These are phyloP conservation scores for Porites lutea DNA, from an alignment of 64 coral and sea anemone species.

Conservation along the genomic window DNA sequence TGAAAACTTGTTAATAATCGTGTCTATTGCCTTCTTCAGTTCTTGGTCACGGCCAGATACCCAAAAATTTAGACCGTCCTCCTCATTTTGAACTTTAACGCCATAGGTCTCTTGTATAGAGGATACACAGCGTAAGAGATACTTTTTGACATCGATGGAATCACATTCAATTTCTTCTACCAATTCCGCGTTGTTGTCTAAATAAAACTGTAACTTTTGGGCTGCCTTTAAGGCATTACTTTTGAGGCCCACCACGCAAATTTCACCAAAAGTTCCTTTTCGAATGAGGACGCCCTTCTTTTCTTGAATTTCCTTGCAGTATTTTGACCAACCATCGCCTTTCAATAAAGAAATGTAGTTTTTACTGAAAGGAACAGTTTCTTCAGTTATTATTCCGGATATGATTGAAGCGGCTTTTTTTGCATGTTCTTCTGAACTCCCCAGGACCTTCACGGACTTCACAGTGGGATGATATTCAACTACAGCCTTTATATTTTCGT, in stretches of 20 bases:
- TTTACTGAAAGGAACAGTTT: constrained; percentile 34
- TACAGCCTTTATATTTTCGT: constrained; percentile 18
- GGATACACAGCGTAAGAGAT: background rate
- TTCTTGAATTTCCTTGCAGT: background rate
- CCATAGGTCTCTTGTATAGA: background rate
- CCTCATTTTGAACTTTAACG: background rate
- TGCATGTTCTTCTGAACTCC: constrained; percentile 23
- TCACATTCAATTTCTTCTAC: background rate
- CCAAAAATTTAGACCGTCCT: background rate
- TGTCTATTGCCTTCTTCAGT: background rate
- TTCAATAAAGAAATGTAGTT: constrained; percentile 12
- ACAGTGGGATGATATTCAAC: background rate
- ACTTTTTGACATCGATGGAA: background rate
- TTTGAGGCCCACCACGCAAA: constrained; percentile 38
- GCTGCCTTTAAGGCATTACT: constrained; percentile 14
- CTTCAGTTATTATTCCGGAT: constrained; percentile 7
- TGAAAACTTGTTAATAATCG: background rate
- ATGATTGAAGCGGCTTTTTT: constrained; percentile 38
- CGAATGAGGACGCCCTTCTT: constrained; percentile 11
- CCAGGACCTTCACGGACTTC: constrained; percentile 1
- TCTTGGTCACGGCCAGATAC: constrained; percentile 31
- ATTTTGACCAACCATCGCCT: constrained; percentile 15
- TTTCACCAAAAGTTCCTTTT: background rate
- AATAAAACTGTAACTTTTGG: background rate
- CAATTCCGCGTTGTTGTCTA: constrained; percentile 18